Base-by-base conservation (phyloP, 1,140 invertebrate genomes). In the Scaptomyza montana region DNA sequence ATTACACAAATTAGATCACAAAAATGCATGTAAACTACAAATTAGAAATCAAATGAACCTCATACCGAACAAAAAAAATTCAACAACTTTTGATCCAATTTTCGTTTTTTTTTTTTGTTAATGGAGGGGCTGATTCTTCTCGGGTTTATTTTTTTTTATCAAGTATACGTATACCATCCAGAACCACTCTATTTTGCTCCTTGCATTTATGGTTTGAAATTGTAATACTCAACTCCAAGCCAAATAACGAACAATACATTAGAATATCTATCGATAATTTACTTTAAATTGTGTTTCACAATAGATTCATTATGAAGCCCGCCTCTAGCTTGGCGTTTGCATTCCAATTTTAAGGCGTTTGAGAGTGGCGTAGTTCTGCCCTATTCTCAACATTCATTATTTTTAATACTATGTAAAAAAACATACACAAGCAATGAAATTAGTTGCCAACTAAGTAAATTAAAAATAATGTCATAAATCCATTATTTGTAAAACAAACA, bases 1-100 rank as follows among this genome's bases (percentile, higher is more conserved):
- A 76, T 89, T 89, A 89, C 85, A 89, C 77, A 89, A 89, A 89
- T 87, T 89, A 89, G 77, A 89, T 89, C 84, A 89, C 84, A 89
- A 89, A 89, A 89, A 89, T 89, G 85, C 84, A 89, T 80, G 69
- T 89, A 89, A 89, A 89, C 84, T 89, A 89, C 85, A 80, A 74
- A 74, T 69, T 67, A 47, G 50, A 65, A 70, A 72, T 89, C 68
- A 79, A 79, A 84, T 16, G 16, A 16, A 16, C 16, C 16, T 16
- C 16, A 74, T 74, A 84, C 75, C 77, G 55, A 84, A 87, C 72
- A 57, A 55, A 0, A 67, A 64, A 67, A 64, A 68, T 41, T 64
- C 45, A 70, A 77, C 16, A 16, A 77, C 36, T 56, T 76, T 64
- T 84, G 51, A 69, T 61, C 50, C 51, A 69, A 63, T 28, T 33